A percentile compares a stretch with the other conserved stretches of the same genome.
phyloP scores from a whole-genome alignment of 1,140 invertebrate genomes.

The Homarus americanus region DNA sequence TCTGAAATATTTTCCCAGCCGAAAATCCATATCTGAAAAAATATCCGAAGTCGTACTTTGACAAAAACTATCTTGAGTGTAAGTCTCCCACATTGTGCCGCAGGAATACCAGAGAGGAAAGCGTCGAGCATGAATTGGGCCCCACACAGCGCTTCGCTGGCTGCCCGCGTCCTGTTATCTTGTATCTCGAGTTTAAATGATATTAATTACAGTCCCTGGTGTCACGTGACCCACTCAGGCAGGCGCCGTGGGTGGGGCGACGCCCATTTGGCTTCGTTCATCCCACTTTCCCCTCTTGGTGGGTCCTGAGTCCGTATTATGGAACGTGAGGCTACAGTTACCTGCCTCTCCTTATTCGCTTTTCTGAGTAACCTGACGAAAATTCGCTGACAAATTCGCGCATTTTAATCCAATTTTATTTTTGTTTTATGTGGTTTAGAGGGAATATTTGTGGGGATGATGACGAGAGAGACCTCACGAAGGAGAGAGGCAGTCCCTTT shows the following conservation, averaged over 20 bases:
- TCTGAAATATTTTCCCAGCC: no score
- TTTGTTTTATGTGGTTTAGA: background rate
- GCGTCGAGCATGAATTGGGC: no score
- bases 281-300: background rate
- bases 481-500: background rate
- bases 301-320: background rate
- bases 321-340: background rate
- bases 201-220: background rate
- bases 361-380: background rate
- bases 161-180: background rate
- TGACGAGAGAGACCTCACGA: background rate
- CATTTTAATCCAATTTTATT: background rate
- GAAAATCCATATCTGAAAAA: no score
- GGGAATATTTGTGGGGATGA: background rate
- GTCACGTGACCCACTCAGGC: slow-evolving; percentile 4
- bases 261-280: background rate
- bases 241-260: background rate
- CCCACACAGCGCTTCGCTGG: background rate
- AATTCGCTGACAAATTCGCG: background rate
- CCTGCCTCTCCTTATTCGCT: background rate
- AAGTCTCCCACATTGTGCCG: no score
- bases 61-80: no score
- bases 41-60: no score
- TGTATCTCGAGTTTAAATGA: slow-evolving; percentile 14
- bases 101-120: no score